Base-by-base conservation (phyloP, 2,888 invertebrate species). In the Drosophila lacicola region DNA sequence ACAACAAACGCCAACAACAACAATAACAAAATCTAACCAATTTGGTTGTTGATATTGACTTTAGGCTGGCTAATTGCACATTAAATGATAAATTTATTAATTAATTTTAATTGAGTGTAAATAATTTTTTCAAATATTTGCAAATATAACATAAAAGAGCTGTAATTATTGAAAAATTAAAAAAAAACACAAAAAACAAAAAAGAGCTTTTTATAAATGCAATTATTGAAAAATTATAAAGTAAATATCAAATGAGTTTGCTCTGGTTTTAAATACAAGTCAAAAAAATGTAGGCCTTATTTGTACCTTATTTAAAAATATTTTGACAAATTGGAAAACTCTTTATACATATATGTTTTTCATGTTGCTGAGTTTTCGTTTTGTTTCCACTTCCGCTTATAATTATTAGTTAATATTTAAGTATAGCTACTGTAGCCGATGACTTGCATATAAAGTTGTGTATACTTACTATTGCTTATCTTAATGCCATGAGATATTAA, bases 401-500 rank as follows among this genome's bases (percentile, higher is more conserved):
- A 17, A 33, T 33, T n/a, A 17, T 9, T 29, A 8, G 29, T 14
- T 21, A 34, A 46, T 25, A 8, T 2, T n/a, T n/a, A 14, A 17
- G n/a, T 4, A 5, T 1, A 10, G 41, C 3, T 13, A 21, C 11
- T 2, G 11, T 10, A 3, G 21, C 13, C 13, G 29, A 44, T 53
- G 53, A 54, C 39, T 54, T 55, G 49, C 46, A 51, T 21, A 58
- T 64, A 36, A 14, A 29, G 41, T 61, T 25, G 9, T 25, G 4
- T 45, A 55, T 84, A 95, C 96, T 96, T 92, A 97, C 97, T 95
- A 91, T 95, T 95, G 89, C 95, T 95, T 68, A 96, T 93, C 91
- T 95, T 95, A 75, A 95, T 95, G 87, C 95, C 95, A 89, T 96
- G 95, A 13, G 97, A 96, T 89, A 97, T 96, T 74, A 97, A 94